Evolutionary conservation across 2,113 vertebrate genomes (phyloP), one percentile per base, ranked within the genome.

Genomic region (Nothocercus nigrocapillus): DNA sequence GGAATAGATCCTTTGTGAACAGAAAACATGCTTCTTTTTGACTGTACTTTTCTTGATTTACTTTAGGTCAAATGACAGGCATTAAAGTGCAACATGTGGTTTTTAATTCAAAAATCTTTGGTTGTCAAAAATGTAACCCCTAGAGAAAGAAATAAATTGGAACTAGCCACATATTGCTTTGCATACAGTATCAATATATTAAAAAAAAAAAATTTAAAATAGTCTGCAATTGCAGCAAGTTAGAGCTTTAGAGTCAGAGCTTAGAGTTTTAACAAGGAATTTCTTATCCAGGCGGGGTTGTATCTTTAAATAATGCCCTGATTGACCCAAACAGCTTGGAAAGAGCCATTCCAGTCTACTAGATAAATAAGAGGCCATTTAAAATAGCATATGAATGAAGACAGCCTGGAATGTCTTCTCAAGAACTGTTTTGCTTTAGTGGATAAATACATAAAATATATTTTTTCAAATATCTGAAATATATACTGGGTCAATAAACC

Each of bases 231-330:
- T 72, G 42, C 83, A 97, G 56, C 70, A 64, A 73, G 36, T 95
- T 89, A 49, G 47, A 49, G 19, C 47, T 49, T 49, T 49, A 49
- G 47, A 49, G 47, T 49, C 7, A 49, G 47, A 49, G 47, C 15
- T 83, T 36, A 66, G 51, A 73, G 59, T 75, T 94, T 83, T 80
- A 76, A 96, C 15, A 58, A 4, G 22, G 58, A 51, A 30, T 54
- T 94, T 91, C 28, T 56, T 96, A 91, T 80, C 49, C 83, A 81
- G 90, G 59, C 67, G 4, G 24, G 18, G 22, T 77, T 85, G 25
- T 90, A 28, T 36, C 54, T 77, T 90, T 93, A 97, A 86, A 89
- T 83, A 94, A 95, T 85, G 44, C 74, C 84, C 74, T 83, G 88
- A 92, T 95, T 66, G 93, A 85, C 74, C 68, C 53, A 76, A 95